Percentiles rank a stretch among this genome's conserved stretches.
Conservation (phyloP, 2,797 vertebrate genomes). For the Sebastolobus altivelis region DNA sequence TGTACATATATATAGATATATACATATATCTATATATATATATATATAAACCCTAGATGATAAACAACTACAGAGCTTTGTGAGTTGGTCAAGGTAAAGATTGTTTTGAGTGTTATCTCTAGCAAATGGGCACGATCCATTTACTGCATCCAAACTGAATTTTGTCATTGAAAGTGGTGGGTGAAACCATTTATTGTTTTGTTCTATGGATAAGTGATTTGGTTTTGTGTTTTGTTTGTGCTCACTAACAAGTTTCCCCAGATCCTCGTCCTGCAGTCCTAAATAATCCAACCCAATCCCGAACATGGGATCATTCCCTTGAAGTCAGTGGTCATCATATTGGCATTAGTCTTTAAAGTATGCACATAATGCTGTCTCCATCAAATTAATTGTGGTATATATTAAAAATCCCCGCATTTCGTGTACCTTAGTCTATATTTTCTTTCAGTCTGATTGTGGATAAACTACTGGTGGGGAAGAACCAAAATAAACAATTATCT, state of each 20-base stretch:
- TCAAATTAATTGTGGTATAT: conserved; percentile 82
- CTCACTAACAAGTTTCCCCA: conserved; percentile 81
- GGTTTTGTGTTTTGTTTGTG: conserved; percentile 84
- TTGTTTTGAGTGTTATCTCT: conserved; percentile 71
- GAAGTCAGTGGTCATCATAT: conserved; percentile 79
- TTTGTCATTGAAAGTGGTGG: conserved; percentile 71
- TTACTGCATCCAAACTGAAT: conserved; percentile 62
- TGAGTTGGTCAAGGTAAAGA: conserved; percentile 72
- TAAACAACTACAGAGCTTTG: conserved; percentile 65
- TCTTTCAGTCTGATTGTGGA: conserved; percentile 83
- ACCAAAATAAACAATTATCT: conserved; percentile 85
- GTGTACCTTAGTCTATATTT: conserved; percentile 83
- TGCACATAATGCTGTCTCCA: conserved; percentile 83
- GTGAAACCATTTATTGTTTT: conserved; percentile 76
- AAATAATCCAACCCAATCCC: conserved; percentile 68
- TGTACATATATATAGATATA: conserved; percentile 29
- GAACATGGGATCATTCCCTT: conserved; percentile 62
- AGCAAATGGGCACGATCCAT: conserved; percentile 62
- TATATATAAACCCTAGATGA: conserved; percentile 31
- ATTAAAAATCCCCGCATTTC: conserved; percentile 81
- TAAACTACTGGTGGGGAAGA: conserved; percentile 84
- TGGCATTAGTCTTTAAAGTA: conserved; percentile 83
- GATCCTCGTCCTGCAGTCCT: conserved; percentile 63
- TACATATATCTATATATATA: conserved; percentile 44
- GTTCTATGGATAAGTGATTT: conserved; percentile 79